Evolutionary conservation across 2,888 invertebrate genomes (phyloP).

Genomic region (Glaucopsyche alexis): DNA sequence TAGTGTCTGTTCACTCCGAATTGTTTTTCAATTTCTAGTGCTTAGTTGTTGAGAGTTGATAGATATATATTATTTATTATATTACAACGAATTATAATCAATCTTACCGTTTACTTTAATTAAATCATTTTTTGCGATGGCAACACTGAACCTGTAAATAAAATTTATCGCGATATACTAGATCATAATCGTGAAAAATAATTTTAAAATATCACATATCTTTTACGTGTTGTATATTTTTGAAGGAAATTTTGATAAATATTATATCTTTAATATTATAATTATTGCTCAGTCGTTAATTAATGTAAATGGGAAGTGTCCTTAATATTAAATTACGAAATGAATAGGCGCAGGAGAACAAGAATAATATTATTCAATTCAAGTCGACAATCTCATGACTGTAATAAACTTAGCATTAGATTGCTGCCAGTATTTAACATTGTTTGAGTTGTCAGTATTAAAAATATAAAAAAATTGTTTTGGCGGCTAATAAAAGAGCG

Average conservation of each 20-base stretch:
- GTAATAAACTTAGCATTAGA: constrained; percentile 21
- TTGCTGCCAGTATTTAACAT: background rate
- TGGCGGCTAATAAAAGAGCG: background rate
- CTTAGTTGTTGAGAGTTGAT: constrained; percentile 74
- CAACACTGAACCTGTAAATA: constrained; percentile 30
- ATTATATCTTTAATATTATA: constrained; percentile 34
- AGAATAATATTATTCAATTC: constrained; percentile 23
- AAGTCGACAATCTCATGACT: constrained; percentile 18
- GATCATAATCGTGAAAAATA: background rate
- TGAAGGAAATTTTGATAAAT: constrained; percentile 34
- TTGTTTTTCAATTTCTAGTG: constrained; percentile 48
- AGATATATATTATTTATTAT: constrained; percentile 72
- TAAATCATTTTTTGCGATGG: constrained; percentile 43
- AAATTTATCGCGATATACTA: background rate
- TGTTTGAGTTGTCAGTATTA: background rate
- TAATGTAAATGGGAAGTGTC: constrained; percentile 48
- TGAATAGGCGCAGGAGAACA: constrained; percentile 15
- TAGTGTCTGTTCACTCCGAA: constrained; percentile 32
- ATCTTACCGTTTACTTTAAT: constrained; percentile 51
- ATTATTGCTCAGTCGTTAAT: constrained; percentile 43
- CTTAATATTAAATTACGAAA: constrained; percentile 41
- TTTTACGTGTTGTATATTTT: constrained; percentile 35
- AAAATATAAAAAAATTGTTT: background rate
- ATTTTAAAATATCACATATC: constrained; percentile 24
- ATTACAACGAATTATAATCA: constrained; percentile 66